Base-by-base conservation (phyloP, 2,888 invertebrate species). In the Podabrus alpinus region DNA sequence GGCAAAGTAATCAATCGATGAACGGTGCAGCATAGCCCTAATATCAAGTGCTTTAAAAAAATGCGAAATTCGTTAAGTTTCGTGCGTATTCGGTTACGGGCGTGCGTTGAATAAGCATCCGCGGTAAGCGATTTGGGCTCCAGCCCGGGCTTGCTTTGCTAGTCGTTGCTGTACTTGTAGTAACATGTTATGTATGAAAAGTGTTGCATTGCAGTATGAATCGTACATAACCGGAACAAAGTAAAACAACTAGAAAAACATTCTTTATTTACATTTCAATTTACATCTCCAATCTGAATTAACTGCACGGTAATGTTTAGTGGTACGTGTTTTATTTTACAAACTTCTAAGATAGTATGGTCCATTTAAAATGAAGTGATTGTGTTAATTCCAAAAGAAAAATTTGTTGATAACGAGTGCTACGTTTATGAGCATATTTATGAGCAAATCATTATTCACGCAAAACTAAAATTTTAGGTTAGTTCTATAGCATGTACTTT, bases 131-230 rank as follows among this genome's bases (percentile, higher is more conserved):
- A 78, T 72, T 78, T 77, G 76, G 78, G 79, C 75, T 74, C 78
- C 76, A 79, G 79, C 81, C 81, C 80, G 81, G 81, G 80, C 81
- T 78, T 79, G 79, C 77, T 77, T 78, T 76, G 79, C 79, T 79
- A 82, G 80, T 75, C 69, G 75, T 69, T 75, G n/a, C 62, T 64
- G 17, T 21, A 64, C 62, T 64, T 19, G 62, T 64, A 19, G 62
- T 64, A 62, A 21, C 21, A 64, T 19, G 62, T 19, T 64, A 64
- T 64, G 62, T 19, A 19, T 64, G 62, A 45, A 67, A 60, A 69
- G 72, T 69, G 72, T 60, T 72, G 69, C 66, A 68, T 45, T 15
- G 69, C 15, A 29, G 25, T 66, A 59, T 67, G 71, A 59, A 21
- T 21, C 45, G 71, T 71, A 59, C 71, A 71, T 21, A 71, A 45